Percentiles rank a stretch among this genome's conserved stretches.
Conservation (phyloP, 2,888 invertebrate species). For the Eulithis testata region DNA sequence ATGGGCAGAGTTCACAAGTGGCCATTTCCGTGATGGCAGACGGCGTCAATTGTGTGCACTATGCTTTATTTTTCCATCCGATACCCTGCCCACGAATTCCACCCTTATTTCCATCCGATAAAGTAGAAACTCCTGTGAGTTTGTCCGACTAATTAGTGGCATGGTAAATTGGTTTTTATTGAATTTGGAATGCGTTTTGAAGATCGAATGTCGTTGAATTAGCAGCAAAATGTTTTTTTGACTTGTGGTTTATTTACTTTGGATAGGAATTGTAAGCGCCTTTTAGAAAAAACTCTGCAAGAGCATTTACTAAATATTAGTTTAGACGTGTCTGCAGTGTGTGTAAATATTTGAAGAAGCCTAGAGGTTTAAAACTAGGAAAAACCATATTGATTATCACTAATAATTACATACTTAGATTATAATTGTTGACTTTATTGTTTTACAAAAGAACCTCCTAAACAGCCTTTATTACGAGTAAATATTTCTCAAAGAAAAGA, state of each 20-base stretch:
- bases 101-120: slow-evolving; percentile 10
- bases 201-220: slow-evolving; percentile 33
- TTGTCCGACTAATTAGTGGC: slow-evolving; percentile 44
- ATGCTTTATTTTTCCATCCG: slow-evolving; percentile 56
- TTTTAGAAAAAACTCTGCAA: slow-evolving; percentile 18
- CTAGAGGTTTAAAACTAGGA: too few relatives aligned
- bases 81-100: slow-evolving; percentile 12
- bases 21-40: slow-evolving; percentile 64
- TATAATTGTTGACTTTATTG: too few relatives aligned
- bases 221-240: slow-evolving; percentile 32
- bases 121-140: slow-evolving; percentile 34
- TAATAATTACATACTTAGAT: too few relatives aligned
- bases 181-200: slow-evolving; percentile 50
- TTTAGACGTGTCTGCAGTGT: too few relatives aligned
- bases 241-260: slow-evolving; percentile 22
- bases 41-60: slow-evolving; percentile 62
- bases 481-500: too few relatives aligned
- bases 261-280: slow-evolving; percentile 2
- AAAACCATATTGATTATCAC: too few relatives aligned
- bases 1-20: slow-evolving; percentile 61
- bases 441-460: too few relatives aligned
- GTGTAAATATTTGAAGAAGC: too few relatives aligned
- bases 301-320: background rate
- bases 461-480: too few relatives aligned
- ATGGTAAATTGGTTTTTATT: slow-evolving; percentile 44